phyloP scores from a whole-genome alignment of 1,140 invertebrate genomes.

The Tetraneura akinire region DNA sequence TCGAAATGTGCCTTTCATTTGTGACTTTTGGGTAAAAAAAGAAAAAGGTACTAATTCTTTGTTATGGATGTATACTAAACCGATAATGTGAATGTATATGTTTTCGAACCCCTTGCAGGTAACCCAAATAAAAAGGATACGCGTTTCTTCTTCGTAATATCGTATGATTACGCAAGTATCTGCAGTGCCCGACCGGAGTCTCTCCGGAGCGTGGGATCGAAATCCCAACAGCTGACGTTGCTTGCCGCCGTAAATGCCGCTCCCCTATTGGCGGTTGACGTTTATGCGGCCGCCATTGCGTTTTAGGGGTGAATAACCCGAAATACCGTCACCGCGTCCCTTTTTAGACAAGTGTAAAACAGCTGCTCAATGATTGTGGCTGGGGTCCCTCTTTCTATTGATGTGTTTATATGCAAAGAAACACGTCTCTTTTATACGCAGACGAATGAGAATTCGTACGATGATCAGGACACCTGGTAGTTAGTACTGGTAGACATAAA shows the following conservation, averaged over 20 bases:
- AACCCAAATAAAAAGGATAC: constrained; percentile 22
- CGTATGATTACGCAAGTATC: not conserved
- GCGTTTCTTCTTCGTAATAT: not conserved
- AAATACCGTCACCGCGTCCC: constrained; percentile 1
- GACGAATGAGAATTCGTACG: not conserved
- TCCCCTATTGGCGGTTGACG: constrained; percentile 12
- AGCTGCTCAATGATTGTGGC: not conserved
- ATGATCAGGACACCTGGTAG: not conserved
- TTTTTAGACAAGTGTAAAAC: constrained; percentile 43
- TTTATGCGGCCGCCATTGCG: constrained; percentile 23
- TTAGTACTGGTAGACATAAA: too few relatives aligned
- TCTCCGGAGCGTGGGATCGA: constrained; percentile 17
- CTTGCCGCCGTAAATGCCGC: not conserved
- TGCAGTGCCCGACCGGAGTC: not conserved
- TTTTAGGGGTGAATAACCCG: constrained; percentile 48
- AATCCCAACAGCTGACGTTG: constrained; percentile 35
- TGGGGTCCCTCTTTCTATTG: constrained; percentile 8
- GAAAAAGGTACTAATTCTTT: not conserved
- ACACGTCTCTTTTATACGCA: not conserved
- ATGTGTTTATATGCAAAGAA: not conserved
- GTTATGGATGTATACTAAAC: not conserved
- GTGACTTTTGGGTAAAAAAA: not conserved
- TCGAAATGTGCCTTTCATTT: not conserved
- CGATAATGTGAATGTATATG: not conserved
- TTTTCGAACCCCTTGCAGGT: constrained; percentile 15